Percentiles rank a stretch among this genome's conserved stretches.
These are phyloP conservation scores for Drosophila lacicola DNA, from an alignment of 2,888 invertebrate genomes.

Conservation along the genomic window DNA sequence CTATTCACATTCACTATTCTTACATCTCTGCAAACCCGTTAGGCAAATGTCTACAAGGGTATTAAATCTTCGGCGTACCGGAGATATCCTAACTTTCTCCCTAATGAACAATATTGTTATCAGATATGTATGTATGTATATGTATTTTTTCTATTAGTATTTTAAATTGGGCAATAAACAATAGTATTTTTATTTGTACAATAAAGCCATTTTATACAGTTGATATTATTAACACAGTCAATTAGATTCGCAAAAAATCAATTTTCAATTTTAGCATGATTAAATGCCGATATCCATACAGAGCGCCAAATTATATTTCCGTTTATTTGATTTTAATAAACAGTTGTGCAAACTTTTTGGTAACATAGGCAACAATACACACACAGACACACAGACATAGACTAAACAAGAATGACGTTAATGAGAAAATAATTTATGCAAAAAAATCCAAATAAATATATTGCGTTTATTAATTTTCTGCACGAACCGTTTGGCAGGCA, in stretches of 20 bases:
- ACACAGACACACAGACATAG: neutral
- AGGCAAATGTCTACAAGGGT: too few species aligned
- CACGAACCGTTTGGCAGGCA: conserved; percentile 10
- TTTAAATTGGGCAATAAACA: conserved; percentile 6
- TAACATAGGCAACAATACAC: neutral
- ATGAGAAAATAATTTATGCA: conserved; percentile 33
- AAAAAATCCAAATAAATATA: conserved; percentile 11
- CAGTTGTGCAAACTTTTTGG: conserved; percentile 2
- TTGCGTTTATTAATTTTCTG: conserved; percentile 19
- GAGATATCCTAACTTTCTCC: too few species aligned
- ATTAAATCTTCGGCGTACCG: too few species aligned
- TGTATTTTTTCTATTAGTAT: neutral
- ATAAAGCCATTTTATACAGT: neutral
- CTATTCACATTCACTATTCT: too few species aligned
- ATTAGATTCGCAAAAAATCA: conserved; percentile 2
- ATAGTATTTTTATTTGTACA: neutral
- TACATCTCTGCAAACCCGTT: too few species aligned
- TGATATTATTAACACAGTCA: conserved; percentile 5
- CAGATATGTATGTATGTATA: neutral
- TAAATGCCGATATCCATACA: neutral
- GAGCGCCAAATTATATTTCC: neutral
- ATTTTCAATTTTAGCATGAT: conserved; percentile 2
- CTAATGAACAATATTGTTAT: too few species aligned
- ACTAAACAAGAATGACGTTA: conserved; percentile 4
- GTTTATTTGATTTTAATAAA: conserved; percentile 18